Conservation (phyloP, 2,797 vertebrate genomes). For the Meda fulgida region DNA sequence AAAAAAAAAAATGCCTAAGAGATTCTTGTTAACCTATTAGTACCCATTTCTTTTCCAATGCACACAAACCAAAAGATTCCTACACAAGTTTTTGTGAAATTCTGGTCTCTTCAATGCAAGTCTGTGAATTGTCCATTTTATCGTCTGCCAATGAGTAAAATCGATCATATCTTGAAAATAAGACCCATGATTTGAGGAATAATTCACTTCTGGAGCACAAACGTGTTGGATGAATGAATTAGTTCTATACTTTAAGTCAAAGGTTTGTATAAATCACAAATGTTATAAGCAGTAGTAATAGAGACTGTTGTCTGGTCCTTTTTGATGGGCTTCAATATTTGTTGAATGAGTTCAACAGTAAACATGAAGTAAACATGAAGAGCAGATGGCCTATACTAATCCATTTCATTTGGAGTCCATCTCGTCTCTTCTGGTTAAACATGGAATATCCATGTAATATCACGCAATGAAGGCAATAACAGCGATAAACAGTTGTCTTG, state of each 20-base stretch:
- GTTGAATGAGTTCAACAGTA: slow-evolving; percentile 13
- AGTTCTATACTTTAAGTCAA: not conserved
- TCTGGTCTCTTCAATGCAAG: not conserved
- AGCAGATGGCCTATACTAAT: slow-evolving; percentile 47
- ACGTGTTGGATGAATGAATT: too few species aligned
- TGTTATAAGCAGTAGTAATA: not conserved
- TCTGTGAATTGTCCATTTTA: not conserved
- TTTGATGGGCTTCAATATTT: not conserved
- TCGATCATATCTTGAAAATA: not conserved
- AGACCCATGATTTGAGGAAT: not conserved
- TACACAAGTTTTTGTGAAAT: too few species aligned
- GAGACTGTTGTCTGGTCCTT: not conserved
- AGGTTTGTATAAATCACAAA: not conserved
- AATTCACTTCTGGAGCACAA: not conserved
- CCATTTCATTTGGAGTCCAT: slow-evolving; percentile 13
- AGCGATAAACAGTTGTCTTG: not conserved
- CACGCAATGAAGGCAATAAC: not conserved
- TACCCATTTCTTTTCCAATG: not conserved
- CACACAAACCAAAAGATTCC: not conserved
- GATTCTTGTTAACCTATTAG: not conserved
- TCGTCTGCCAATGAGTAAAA: not conserved
- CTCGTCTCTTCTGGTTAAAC: slow-evolving; percentile 21
- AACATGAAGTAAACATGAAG: slow-evolving; percentile 5
- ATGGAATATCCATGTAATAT: slow-evolving; percentile 15
- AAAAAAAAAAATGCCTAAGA: too few species aligned